Evolutionary conservation across 2,797 vertebrate species (phyloP), one percentile per base, ranked within the genome.

Genomic region (Myripristis jacobus): DNA sequence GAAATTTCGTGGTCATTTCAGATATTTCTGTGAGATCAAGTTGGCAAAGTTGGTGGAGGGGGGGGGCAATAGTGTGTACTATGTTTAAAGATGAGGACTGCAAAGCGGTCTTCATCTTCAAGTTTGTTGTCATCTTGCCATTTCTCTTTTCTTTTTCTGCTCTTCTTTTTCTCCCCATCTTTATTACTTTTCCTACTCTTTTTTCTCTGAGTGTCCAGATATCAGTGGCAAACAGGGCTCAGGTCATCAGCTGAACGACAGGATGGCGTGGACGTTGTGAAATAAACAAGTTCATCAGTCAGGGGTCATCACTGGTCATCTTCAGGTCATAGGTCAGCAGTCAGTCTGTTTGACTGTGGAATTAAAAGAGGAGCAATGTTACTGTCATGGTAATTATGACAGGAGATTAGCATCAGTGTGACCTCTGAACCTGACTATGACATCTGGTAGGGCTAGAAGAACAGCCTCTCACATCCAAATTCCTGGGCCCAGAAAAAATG

Each of bases 351-450:
- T 50, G 60, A 2, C 10, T n/a, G 13, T 34, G 31, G 36, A 62
- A 34, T 46, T 25, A 48, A 34, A 46, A 15, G 29, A 74, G 56
- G 70, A 69, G 48, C 48, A 46, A 27, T 54, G 68, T 79, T 70
- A 22, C 54, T 60, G 79, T 86, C 69, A 66, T 1, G 27, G 58
- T 83, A 82, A 88, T 86, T 63, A 60, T 72, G 73, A 83, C n/a
- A 15, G 62, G 54, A 27, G 77, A 81, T 83, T 67, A 68, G 64
- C 53, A 62, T 56, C 57, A 38, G 31, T 1, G 19, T 63, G 77
- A 83, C 58, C 78, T 87, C 66, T 71, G 51, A 85, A 75, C 75
- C 71, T 54, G 74, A 58, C 63, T 16, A 2, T 58, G 69, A 70
- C 16, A 44, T 21, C 41, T 22, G 21, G 4, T 27, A 3, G 25